Percentiles rank a stretch among this genome's conserved stretches.
Evolutionary conservation across 2,797 vertebrate genomes (phyloP).

Genomic region (Orestias chungarensis): DNA sequence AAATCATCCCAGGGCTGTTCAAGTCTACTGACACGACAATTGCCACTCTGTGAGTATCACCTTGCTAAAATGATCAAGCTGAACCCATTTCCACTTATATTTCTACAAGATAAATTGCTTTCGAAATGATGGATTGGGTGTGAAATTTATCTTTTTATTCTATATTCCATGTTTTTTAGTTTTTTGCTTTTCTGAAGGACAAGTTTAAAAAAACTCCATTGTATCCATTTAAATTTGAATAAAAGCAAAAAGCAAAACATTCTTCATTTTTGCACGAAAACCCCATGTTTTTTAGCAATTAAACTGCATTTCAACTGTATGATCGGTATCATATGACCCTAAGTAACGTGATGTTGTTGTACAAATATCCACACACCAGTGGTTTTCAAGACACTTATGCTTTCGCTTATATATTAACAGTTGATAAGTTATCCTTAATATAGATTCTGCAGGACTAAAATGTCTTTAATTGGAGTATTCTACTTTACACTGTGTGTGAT

Average conservation of each 20-base stretch:
- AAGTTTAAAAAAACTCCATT: not conserved
- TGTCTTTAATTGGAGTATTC: not conserved
- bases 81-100: slow-evolving; percentile 2
- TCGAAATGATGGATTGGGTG: no score
- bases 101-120: slow-evolving; percentile 12
- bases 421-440: not conserved
- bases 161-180: not conserved
- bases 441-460: not conserved
- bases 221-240: not conserved
- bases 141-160: not conserved
- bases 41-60: slow-evolving; percentile 9
- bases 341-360: not conserved
- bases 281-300: not conserved
- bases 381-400: not conserved
- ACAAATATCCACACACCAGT: not conserved
- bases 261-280: no score
- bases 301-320: not conserved
- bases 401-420: not conserved
- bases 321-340: not conserved
- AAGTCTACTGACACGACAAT: slow-evolving; percentile 28
- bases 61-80: slow-evolving; percentile 25
- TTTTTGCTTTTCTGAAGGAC: not conserved
- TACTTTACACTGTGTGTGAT: not conserved
- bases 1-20: slow-evolving; percentile 25
- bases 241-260: no score